These are phyloP conservation scores for Pimephales promelas DNA, from an alignment of 2,113 vertebrate species.

Conservation along the genomic window DNA sequence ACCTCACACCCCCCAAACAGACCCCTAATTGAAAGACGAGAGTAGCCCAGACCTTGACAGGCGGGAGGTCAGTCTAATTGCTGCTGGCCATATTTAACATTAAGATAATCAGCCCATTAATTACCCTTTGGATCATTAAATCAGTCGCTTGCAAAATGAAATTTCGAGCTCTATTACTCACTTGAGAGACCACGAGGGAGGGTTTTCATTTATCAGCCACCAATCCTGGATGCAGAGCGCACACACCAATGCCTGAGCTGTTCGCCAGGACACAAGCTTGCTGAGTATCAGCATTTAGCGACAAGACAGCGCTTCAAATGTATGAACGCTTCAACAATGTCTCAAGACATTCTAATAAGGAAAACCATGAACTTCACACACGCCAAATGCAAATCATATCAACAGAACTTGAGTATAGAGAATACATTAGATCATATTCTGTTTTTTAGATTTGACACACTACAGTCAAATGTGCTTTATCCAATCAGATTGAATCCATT, in stretches of 20 bases:
- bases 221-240: constrained; percentile 83
- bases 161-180: constrained; percentile 99
- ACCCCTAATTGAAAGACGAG: constrained; percentile 96
- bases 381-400: neutral
- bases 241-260: constrained; percentile 31
- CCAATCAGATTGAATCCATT: constrained; percentile 10
- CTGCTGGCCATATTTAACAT: constrained; percentile 99
- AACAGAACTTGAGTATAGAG: neutral
- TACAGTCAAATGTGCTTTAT: constrained; percentile 7
- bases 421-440: neutral
- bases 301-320: neutral
- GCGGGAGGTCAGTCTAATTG: constrained; percentile 99
- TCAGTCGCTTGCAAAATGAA: constrained; percentile 99
- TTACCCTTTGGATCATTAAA: constrained; percentile 99
- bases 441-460: neutral
- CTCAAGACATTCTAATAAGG: neutral
- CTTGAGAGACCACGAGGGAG: constrained; percentile 97
- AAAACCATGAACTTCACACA: neutral
- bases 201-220: constrained; percentile 89
- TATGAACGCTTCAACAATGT: neutral
- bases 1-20: constrained; percentile 68
- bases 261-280: neutral
- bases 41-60: constrained; percentile 97
- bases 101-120: constrained; percentile 99
- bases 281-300: constrained; percentile 2